Percentiles rank a stretch among this genome's conserved stretches.
These are phyloP conservation scores for Drosophila austrosaltans DNA, from an alignment of 2,888 invertebrate species.

Conservation along the genomic window DNA sequence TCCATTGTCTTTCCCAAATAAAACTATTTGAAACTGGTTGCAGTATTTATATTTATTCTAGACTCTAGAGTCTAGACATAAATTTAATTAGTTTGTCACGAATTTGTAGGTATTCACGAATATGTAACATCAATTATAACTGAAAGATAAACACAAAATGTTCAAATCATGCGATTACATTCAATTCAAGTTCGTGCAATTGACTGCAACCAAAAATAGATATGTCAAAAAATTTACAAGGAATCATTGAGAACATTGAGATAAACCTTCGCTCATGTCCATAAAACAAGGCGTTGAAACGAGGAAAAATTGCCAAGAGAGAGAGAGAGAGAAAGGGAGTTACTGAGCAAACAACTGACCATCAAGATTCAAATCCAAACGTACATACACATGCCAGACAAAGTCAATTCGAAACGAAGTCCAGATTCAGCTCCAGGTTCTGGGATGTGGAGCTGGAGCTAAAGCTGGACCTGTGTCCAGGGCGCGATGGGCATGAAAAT, in stretches of 20 bases:
- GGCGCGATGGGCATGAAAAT: constrained; percentile 63
- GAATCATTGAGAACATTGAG: constrained; percentile 32
- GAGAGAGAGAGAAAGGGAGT: background rate
- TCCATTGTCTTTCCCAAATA: no score
- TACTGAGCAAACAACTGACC: constrained; percentile 48
- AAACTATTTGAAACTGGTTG: no score
- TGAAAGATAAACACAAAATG: background rate
- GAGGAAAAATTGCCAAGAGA: constrained; percentile 56
- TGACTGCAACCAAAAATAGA: constrained; percentile 60
- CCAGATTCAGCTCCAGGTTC: constrained; percentile 18
- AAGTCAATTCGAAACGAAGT: constrained; percentile 23
- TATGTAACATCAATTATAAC: no score
- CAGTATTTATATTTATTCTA: no score
- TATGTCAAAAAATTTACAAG: constrained; percentile 70
- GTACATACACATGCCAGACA: constrained; percentile 10
- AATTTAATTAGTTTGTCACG: no score
- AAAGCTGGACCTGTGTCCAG: constrained; percentile 33
- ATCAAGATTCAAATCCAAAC: constrained; percentile 39
- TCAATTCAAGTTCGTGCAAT: background rate
- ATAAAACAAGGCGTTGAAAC: constrained; percentile 74
- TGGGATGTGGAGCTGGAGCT: background rate
- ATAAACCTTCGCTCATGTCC: constrained; percentile 34
- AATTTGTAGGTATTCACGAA: no score
- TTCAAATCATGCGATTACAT: background rate
- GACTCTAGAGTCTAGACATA: no score